Evolutionary conservation across 2,888 invertebrate genomes (phyloP).

Genomic region (Lottia scabra): DNA sequence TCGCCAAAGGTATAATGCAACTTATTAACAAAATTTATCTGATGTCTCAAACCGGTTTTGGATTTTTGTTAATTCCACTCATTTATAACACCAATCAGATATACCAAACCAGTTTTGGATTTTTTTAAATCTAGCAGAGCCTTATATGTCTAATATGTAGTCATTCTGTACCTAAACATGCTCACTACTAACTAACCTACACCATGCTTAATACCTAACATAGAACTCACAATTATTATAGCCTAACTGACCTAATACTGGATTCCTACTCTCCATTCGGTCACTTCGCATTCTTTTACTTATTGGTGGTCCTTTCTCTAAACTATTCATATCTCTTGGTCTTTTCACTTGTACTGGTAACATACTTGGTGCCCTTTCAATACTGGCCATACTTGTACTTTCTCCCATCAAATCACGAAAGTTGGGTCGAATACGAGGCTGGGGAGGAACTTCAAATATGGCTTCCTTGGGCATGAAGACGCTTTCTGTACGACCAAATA

Average conservation of each 20-base stretch:
- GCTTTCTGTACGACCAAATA: constrained; percentile 55
- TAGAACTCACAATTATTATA: background rate
- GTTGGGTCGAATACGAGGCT: constrained; percentile 33
- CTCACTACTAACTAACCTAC: background rate
- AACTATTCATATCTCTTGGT: constrained; percentile 56
- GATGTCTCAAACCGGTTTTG: too few species aligned
- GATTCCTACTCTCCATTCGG: background rate
- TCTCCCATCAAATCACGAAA: constrained; percentile 51
- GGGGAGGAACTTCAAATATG: constrained; percentile 42
- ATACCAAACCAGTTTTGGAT: too few species aligned
- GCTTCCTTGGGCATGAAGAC: constrained; percentile 53
- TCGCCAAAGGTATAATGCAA: too few species aligned
- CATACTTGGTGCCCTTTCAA: constrained; percentile 48
- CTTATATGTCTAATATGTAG: background rate
- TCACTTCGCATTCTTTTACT: constrained; percentile 19
- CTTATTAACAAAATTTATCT: too few species aligned
- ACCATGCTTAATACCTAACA: background rate
- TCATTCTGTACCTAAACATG: background rate
- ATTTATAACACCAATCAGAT: too few species aligned
- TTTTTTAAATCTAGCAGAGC: too few species aligned
- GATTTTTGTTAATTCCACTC: too few species aligned
- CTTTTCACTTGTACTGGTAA: constrained; percentile 51
- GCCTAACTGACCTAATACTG: background rate
- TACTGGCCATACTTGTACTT: constrained; percentile 49
- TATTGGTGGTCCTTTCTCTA: constrained; percentile 61